Percentiles rank a stretch among this genome's conserved stretches.
phyloP scores from a whole-genome alignment of 1,140 invertebrate species.

The Drosophila leontia region DNA sequence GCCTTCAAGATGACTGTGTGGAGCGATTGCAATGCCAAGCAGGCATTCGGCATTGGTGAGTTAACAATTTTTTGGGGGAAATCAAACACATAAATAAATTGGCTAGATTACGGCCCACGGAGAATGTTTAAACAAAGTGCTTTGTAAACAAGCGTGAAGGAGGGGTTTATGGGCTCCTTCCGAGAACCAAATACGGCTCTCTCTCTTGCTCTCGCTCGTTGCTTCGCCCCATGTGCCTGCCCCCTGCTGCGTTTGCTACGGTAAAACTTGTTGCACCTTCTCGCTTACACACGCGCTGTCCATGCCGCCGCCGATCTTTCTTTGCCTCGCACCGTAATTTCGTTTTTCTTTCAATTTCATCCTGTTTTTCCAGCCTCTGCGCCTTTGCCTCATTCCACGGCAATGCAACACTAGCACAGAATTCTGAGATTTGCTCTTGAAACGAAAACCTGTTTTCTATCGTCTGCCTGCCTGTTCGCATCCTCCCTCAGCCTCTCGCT shows the following conservation, averaged over 20 bases:
- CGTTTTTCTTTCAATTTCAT: conserved; percentile 67
- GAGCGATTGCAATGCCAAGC: conserved; percentile 80
- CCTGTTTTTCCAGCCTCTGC: conserved; percentile 57
- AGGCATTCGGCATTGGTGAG: conserved; percentile 83
- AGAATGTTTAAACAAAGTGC: conserved; percentile 68
- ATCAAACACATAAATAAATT: conserved; percentile 42
- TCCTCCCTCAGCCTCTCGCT: conserved; percentile 2
- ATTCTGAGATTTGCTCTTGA: conserved; percentile 63
- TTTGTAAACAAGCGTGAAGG: conserved; percentile 47
- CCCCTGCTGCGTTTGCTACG: conserved; percentile 61
- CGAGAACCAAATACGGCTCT: conserved; percentile 19
- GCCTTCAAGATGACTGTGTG: conserved; percentile 69
- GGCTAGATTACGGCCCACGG: conserved; percentile 35
- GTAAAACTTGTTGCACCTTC: conserved; percentile 69
- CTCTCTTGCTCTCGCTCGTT: neutral
- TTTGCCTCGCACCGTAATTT: conserved; percentile 41
- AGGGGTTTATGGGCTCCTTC: conserved; percentile 42
- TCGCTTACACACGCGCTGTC: conserved; percentile 51
- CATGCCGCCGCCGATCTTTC: conserved; percentile 47
- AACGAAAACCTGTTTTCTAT: conserved; percentile 74
- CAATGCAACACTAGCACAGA: conserved; percentile 37
- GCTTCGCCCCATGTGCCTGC: conserved; percentile 31
- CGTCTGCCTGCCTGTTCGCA: conserved; percentile 29
- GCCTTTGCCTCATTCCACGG: conserved; percentile 19
- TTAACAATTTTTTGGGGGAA: conserved; percentile 29